A percentile compares a stretch with the other conserved stretches of the same genome.
Evolutionary conservation across 2,888 invertebrate species (phyloP).

Genomic region (Mystacides longicornis): DNA sequence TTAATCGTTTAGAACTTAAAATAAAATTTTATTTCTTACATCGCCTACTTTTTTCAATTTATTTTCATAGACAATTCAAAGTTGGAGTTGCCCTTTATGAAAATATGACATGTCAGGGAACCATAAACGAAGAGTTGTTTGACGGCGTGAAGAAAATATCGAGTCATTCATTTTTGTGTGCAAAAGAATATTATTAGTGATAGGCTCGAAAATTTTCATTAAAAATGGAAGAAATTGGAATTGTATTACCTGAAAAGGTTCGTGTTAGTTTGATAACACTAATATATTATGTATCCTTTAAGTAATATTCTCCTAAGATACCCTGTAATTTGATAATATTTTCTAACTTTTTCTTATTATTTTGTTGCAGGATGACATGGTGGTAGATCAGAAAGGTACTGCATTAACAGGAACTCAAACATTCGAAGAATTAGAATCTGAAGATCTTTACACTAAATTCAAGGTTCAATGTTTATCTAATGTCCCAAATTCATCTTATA

Average conservation of each 20-base stretch:
- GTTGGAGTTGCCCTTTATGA: not conserved
- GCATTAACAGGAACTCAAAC: slow-evolving; percentile 61
- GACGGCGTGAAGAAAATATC: not conserved
- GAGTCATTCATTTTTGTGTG: not conserved
- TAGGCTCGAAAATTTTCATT: not conserved
- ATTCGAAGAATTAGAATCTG: slow-evolving; percentile 77
- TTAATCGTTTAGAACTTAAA: no score
- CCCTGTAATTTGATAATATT: slow-evolving; percentile 8
- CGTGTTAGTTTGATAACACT: no score
- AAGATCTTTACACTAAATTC: slow-evolving; percentile 92
- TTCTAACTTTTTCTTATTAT: not conserved
- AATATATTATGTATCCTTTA: slow-evolving; percentile 26
- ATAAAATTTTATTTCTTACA: not conserved
- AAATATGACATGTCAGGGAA: not conserved
- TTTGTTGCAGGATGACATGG: slow-evolving; percentile 54
- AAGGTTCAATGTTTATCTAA: slow-evolving; percentile 65
- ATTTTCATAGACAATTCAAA: no score
- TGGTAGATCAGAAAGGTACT: slow-evolving; percentile 56
- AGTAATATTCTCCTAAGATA: not conserved
- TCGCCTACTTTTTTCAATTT: not conserved
- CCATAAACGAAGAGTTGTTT: not conserved
- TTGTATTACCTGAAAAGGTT: slow-evolving; percentile 75
- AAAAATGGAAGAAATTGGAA: slow-evolving; percentile 75
- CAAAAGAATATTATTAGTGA: not conserved
- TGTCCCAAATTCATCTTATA: no score